These are phyloP conservation scores for Aplocera efformata DNA, from an alignment of 2,888 invertebrate species.

Conservation along the genomic window DNA sequence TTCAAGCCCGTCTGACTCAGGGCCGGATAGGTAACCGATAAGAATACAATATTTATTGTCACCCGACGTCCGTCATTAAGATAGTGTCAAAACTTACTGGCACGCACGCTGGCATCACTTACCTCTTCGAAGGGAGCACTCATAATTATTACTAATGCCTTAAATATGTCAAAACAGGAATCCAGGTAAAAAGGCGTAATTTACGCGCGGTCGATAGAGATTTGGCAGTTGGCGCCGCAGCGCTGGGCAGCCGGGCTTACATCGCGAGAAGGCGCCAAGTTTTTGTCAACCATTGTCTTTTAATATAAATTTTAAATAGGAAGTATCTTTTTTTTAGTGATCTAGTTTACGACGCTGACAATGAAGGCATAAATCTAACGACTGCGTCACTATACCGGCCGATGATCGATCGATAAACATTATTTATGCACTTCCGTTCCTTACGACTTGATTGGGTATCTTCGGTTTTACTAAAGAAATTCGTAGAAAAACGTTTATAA, in stretches of 20 bases:
- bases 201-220: constrained; percentile 79
- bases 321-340: constrained; percentile 79
- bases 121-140: constrained; percentile 66
- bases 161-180: constrained; percentile 81
- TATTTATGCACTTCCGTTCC: constrained; percentile 77
- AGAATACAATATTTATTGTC: constrained; percentile 79
- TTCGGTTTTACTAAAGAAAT: constrained; percentile 54
- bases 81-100: constrained; percentile 78
- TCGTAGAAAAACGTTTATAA: constrained; percentile 45
- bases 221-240: constrained; percentile 79
- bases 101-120: constrained; percentile 62
- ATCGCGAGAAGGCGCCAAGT: constrained; percentile 73
- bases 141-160: constrained; percentile 81
- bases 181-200: constrained; percentile 81
- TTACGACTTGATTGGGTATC: constrained; percentile 50
- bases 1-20: constrained; percentile 60
- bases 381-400: constrained; percentile 64
- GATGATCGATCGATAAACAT: constrained; percentile 80
- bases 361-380: constrained; percentile 79
- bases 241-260: constrained; percentile 47
- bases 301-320: constrained; percentile 80
- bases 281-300: constrained; percentile 79
- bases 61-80: constrained; percentile 77
- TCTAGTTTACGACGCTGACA: constrained; percentile 79
- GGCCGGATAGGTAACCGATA: constrained; percentile 68